These are phyloP conservation scores for Sanderia malayensis DNA, from an alignment of 30 jellyfish, hydroid and myxozoan species.

Conservation along the genomic window DNA sequence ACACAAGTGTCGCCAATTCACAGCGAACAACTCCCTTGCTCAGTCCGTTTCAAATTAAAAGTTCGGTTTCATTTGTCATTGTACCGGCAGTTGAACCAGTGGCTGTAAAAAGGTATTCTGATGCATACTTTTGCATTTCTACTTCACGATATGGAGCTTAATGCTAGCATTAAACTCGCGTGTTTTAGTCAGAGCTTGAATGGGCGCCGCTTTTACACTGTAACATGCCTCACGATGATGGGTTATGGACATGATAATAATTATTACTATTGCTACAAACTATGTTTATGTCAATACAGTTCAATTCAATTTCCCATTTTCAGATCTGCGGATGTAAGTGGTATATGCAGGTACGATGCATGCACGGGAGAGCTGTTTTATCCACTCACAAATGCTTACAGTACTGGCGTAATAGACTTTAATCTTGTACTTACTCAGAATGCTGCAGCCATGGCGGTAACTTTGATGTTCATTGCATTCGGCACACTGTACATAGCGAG, in stretches of 20 bases:
- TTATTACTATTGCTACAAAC: no score
- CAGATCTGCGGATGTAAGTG: conserved; percentile 37
- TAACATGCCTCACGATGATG: no score
- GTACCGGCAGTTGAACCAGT: conserved; percentile 58
- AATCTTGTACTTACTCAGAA: conserved; percentile 21
- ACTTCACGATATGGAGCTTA: no score
- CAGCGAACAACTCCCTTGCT: conserved; percentile 23
- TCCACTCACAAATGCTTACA: conserved; percentile 38
- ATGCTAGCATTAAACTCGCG: no score
- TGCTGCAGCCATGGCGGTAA: conserved; percentile 59
- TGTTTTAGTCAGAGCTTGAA: no score
- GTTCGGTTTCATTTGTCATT: conserved; percentile 34
- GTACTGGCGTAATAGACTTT: conserved; percentile 19
- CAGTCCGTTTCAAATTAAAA: conserved; percentile 31
- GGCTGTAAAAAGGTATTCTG: conserved; percentile 54
- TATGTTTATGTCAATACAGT: no score
- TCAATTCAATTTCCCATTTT: no score
- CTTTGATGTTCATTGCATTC: conserved; percentile 41
- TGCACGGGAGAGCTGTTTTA: conserved; percentile 52
- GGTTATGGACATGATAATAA: no score
- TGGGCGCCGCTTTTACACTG: no score
- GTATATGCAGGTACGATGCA: conserved; percentile 54
- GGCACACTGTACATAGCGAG: conserved; percentile 41
- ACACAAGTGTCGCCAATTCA: conserved; percentile 30
- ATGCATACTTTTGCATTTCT: no score